A percentile compares a stretch with the other conserved stretches of the same genome.
These are phyloP conservation scores for Phoronis australis DNA, from an alignment of 2,888 invertebrate genomes.

Conservation along the genomic window DNA sequence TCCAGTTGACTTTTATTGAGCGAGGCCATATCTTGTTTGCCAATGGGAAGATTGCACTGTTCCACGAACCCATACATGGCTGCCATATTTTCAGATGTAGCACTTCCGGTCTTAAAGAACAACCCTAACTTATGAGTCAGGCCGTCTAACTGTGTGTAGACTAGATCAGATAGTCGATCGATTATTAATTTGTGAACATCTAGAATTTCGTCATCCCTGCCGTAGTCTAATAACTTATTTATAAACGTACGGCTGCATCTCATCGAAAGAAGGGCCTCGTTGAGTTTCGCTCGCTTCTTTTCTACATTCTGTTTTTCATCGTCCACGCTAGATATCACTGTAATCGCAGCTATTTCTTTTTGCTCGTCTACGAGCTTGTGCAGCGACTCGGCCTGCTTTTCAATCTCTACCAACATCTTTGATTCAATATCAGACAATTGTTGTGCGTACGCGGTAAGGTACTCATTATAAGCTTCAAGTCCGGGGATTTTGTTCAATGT, in stretches of 20 bases:
- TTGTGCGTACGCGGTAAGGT: conserved; percentile 25
- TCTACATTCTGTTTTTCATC: conserved; percentile 19
- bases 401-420: conserved; percentile 17
- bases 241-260: conserved; percentile 23
- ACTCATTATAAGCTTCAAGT: conserved; percentile 25
- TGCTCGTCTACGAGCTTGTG: conserved; percentile 32
- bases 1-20: conserved; percentile 14
- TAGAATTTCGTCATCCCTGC: conserved; percentile 34
- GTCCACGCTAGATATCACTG: conserved; percentile 18
- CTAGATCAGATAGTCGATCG: conserved; percentile 27
- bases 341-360: conserved; percentile 16
- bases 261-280: conserved; percentile 20
- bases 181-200: conserved; percentile 22
- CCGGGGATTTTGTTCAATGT: conserved; percentile 25
- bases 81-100: conserved; percentile 21
- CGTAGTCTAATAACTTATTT: conserved; percentile 21
- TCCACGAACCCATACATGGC: conserved; percentile 30
- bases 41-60: conserved; percentile 19
- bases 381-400: conserved; percentile 26
- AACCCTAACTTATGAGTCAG: conserved; percentile 21
- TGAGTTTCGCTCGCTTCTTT: conserved; percentile 19
- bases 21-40: conserved; percentile 17
- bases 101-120: conserved; percentile 25
- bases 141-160: conserved; percentile 27
- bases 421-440: conserved; percentile 19